phyloP scores from a whole-genome alignment of 2,113 vertebrate genomes.

The Astur gentilis region DNA sequence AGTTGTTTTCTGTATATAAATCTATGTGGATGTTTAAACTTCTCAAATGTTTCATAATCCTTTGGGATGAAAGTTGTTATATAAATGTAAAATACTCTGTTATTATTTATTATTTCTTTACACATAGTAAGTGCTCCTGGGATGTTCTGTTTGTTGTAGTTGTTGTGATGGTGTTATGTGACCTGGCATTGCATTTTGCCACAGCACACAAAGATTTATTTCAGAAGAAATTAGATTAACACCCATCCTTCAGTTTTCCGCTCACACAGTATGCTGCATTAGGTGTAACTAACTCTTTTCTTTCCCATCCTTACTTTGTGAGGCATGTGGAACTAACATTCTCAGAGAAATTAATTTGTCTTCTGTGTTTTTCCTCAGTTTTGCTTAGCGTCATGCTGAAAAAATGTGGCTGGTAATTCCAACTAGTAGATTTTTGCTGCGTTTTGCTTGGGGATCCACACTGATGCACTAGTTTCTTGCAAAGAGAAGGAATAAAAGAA shows the following conservation, averaged over 20 bases:
- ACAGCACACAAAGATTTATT: not conserved
- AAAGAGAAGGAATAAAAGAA: not conserved
- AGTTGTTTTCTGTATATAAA: not conserved
- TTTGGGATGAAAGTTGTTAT: not conserved
- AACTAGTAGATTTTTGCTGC: not conserved
- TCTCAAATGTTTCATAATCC: not conserved
- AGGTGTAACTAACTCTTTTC: not conserved
- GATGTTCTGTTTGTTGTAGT: not conserved
- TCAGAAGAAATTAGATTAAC: not conserved
- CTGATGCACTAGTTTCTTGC: not conserved
- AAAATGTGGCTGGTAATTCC: not conserved
- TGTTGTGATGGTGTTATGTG: not conserved
- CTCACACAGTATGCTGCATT: not conserved
- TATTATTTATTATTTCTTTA: constrained; percentile 26
- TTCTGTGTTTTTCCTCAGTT: not conserved
- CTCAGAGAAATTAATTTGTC: not conserved
- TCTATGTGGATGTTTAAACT: not conserved
- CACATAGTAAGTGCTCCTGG: not conserved
- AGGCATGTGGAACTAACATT: not conserved
- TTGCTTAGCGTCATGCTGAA: not conserved
- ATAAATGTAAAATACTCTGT: constrained; percentile 5
- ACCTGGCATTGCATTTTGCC: not conserved
- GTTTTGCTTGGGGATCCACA: not conserved
- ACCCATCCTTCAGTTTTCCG: not conserved
- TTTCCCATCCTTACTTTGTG: not conserved